These are phyloP conservation scores for Setophaga coronata DNA, from an alignment of 2,113 vertebrate genomes.

Conservation along the genomic window DNA sequence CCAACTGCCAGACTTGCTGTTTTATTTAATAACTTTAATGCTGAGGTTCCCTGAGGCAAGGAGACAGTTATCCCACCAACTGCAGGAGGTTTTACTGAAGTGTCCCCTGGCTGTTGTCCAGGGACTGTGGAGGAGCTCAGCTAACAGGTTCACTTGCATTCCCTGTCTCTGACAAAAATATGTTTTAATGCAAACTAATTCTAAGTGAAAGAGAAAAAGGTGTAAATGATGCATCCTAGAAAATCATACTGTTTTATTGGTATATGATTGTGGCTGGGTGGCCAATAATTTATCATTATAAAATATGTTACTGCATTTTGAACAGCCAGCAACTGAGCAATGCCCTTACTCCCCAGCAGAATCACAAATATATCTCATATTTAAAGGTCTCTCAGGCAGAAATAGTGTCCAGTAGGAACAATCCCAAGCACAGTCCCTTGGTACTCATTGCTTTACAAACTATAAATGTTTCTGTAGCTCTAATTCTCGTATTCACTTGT, in stretches of 20 bases:
- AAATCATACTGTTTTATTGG: neutral
- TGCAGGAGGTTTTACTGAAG: conserved; percentile 26
- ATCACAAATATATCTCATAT: neutral
- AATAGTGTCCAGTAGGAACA: neutral
- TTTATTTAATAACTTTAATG: conserved; percentile 71
- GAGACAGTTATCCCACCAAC: conserved; percentile 70
- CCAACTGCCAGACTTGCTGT: conserved; percentile 61
- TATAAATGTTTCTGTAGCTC: neutral
- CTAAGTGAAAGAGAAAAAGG: neutral
- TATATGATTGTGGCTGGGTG: neutral
- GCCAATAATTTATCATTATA: neutral
- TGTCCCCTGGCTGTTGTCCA: conserved; percentile 60
- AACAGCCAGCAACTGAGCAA: neutral
- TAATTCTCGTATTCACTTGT: neutral
- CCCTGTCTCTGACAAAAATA: neutral
- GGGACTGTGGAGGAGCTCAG: neutral
- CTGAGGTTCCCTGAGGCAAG: conserved; percentile 60
- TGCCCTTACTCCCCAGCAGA: neutral
- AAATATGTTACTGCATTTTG: neutral
- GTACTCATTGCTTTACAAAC: neutral
- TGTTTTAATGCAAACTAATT: neutral
- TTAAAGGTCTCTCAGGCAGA: neutral
- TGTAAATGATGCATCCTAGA: neutral
- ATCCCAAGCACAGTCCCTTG: neutral
- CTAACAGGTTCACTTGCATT: conserved; percentile 4